Evolutionary conservation across 2,113 vertebrate species (phyloP), one percentile per base, ranked within the genome.

Genomic region (human (Homo sapiens)): DNA sequence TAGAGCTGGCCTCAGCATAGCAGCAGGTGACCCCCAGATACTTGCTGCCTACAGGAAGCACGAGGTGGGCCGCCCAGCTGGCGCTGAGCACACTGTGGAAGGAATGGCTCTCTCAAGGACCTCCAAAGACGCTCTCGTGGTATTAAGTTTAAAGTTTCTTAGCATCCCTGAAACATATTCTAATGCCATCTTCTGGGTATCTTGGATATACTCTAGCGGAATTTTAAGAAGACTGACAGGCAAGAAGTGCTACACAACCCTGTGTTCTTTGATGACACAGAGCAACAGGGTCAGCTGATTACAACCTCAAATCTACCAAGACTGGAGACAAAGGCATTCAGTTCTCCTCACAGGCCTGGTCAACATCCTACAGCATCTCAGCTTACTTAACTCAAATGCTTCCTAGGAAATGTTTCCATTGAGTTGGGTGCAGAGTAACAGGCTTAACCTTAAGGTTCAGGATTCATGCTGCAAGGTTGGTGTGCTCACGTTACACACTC

Each of bases 351-450:
- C 55, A 92, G 17, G 68, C 75, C 72, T 8, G 18, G 3, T 50
- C 30, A 3, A 7, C 0, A 1, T 32, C 86, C 81, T 3, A 22
- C 0, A 7, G 70, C 38, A 10, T n/a, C 57, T 23, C 32, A 23
- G 0, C 80, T 2, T 8, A 57, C 81, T 14, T 18, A 12, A 14
- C 17, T 1, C 10, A 18, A 30, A 64, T 2, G 27, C 61, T 32
- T 0, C 27, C 6, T 48, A 13, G 0, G 45, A 22, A 14, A 59
- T 1, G 6, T 38, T 43, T 8, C 38, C 1, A 16, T 0, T 5
- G 9, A 1, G 40, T 6, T 35, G 50, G 11, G 9, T 1, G 2
- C 8, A 16, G 38, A 0, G 48, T 0, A 6, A 64, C 64, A 35
- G 0, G 1, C 30, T 1, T 13, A 5, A 72, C 23, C 11, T 13